Percentiles rank a stretch among this genome's conserved stretches.
phyloP scores from a whole-genome alignment of 2,113 vertebrate species.

The Vulpes ferrilata region DNA sequence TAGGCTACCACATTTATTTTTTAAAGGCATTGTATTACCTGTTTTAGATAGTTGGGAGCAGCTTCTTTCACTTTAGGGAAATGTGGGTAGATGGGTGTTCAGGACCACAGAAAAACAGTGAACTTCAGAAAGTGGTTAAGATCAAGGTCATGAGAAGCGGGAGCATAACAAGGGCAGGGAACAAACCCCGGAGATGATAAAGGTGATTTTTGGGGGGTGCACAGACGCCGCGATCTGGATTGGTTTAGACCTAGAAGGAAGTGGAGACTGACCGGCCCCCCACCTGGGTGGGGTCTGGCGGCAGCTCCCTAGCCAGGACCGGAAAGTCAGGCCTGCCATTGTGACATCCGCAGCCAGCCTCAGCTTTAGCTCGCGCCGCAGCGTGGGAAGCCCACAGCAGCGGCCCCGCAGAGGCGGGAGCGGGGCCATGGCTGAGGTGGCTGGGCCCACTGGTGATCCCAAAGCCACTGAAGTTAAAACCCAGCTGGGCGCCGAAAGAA shows the following conservation, averaged over 20 bases:
- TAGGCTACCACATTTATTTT: not conserved
- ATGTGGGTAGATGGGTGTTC: not conserved
- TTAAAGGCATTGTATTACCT: not conserved
- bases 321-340: not conserved
- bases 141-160: not conserved
- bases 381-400: not conserved
- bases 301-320: too few relatives aligned
- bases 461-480: not conserved
- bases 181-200: not conserved
- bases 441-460: not conserved
- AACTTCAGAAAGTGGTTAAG: not conserved
- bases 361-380: fast-evolving
- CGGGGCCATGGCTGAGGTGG: conserved; percentile 38
- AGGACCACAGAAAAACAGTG: not conserved
- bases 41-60: not conserved
- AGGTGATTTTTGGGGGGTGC: not conserved
- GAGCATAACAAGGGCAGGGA: not conserved
- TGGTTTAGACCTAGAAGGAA: not conserved
- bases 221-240: not conserved
- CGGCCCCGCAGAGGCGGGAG: not conserved
- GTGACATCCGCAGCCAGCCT: conserved; percentile 36
- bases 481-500: not conserved
- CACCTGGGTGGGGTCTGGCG: not conserved
- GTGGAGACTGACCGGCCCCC: not conserved
- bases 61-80: not conserved